Evolutionary conservation across 2,113 vertebrate genomes (phyloP), one percentile per base, ranked within the genome.

Genomic region (Chroicocephalus ridibundus): DNA sequence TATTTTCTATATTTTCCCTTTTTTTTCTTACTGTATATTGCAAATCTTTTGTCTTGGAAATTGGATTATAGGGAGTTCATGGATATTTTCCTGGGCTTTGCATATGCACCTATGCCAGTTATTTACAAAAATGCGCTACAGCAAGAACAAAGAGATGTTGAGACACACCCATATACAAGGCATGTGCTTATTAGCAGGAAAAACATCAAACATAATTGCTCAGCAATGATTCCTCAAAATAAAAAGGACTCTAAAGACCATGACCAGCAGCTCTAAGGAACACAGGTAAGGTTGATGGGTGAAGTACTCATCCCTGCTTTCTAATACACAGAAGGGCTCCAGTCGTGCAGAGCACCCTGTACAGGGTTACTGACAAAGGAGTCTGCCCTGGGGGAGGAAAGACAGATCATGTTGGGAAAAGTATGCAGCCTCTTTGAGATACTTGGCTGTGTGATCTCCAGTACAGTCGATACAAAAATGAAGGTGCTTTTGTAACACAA

Each of bases 261-360:
- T 18, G 15, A 71, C 15, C 22, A 87, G 3, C 14, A 75, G 11
- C 15, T 92, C 20, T 51, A 54, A 84, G 52, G 32, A 74, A 11
- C 10, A n/a, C 1, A 32, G 18, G 14, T 24, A 34, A 14, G 0
- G 2, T 7, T 20, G 5, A 14, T 61, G 7, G 13, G 5, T 71
- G 15, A 82, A 91, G 52, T 75, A 81, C 16, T 74, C 5, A 49
- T 3, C 19, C 8, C 6, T 47, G 9, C 15, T 38, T 86, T 79
- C 47, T 38, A 49, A 4, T 8, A 36, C 20, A 34, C 8, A 2
- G 27, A 72, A 62, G 7, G 11, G 34, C 15, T 25, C 17, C 68
- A 57, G 18, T 15, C 5, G 5, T 38, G 8, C 40, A 83, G 49
- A 49, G 5, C 4, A 36, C 7, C 4, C 8, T 32, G 10, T 46